These are phyloP conservation scores for Drosophila nigromelanica DNA, from an alignment of 1,140 invertebrate species.

Conservation along the genomic window DNA sequence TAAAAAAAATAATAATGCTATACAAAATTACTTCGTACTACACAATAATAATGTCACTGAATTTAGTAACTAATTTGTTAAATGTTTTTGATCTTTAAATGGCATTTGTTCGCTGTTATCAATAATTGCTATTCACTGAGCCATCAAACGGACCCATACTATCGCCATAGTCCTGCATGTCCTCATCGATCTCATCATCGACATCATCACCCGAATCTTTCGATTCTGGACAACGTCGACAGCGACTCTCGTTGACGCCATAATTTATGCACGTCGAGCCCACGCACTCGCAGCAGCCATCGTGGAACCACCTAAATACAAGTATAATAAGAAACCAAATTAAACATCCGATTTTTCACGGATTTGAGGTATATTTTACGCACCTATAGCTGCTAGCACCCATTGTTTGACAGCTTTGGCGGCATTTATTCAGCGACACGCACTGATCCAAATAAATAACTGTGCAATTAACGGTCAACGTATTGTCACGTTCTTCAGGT, in stretches of 20 bases:
- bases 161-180: constrained; percentile 79
- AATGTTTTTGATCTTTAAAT: constrained; percentile 61
- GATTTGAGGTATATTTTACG: neutral
- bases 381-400: constrained; percentile 81
- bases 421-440: constrained; percentile 93
- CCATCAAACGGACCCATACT: constrained; percentile 80
- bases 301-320: constrained; percentile 93
- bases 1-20: constrained; percentile 74
- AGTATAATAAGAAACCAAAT: neutral
- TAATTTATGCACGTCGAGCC: constrained; percentile 95
- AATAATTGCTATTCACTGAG: constrained; percentile 79
- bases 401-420: constrained; percentile 71
- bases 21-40: constrained; percentile 81
- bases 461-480: constrained; percentile 93
- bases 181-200: constrained; percentile 69
- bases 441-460: constrained; percentile 96
- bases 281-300: constrained; percentile 97
- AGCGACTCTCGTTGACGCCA: constrained; percentile 92
- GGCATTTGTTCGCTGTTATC: constrained; percentile 57
- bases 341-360: neutral
- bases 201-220: constrained; percentile 71
- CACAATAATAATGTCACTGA: constrained; percentile 80
- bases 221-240: constrained; percentile 74
- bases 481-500: constrained; percentile 83
- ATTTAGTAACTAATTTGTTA: constrained; percentile 79